These are phyloP conservation scores for Phalangium opilio DNA, from an alignment of 2,888 invertebrate species.

Conservation along the genomic window DNA sequence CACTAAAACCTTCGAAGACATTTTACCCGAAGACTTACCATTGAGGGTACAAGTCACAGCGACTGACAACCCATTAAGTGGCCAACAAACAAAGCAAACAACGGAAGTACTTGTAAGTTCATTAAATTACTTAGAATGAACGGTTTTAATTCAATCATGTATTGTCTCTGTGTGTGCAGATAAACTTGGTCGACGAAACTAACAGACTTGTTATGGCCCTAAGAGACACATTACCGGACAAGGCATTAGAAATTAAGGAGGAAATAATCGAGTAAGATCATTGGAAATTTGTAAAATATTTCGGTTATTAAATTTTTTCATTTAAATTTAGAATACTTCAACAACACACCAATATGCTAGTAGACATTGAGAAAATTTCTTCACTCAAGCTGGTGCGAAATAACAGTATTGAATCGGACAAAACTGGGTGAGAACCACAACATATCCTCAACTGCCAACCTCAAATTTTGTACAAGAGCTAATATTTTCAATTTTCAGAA, in stretches of 20 bases:
- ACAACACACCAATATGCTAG: slow-evolving; percentile 53
- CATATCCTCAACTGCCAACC: not conserved
- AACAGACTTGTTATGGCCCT: slow-evolving; percentile 64
- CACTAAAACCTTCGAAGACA: slow-evolving; percentile 51
- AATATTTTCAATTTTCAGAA: slow-evolving; percentile 33
- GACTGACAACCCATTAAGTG: slow-evolving; percentile 50
- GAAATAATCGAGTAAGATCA: slow-evolving; percentile 32
- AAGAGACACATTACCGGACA: slow-evolving; percentile 54
- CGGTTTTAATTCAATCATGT: slow-evolving; percentile 23
- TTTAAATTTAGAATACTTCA: slow-evolving; percentile 42
- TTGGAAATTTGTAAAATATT: slow-evolving; percentile 1
- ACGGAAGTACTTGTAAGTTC: slow-evolving; percentile 45
- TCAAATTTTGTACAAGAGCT: not conserved
- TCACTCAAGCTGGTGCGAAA: slow-evolving; percentile 34
- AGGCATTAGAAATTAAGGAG: slow-evolving; percentile 41
- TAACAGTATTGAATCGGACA: slow-evolving; percentile 18
- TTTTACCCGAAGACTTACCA: slow-evolving; percentile 47
- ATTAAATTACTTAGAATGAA: too few species aligned
- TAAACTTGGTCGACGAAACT: slow-evolving; percentile 59
- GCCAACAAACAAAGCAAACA: slow-evolving; percentile 45
- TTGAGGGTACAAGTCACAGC: slow-evolving; percentile 58
- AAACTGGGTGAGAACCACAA: slow-evolving; percentile 9
- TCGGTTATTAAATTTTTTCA: not conserved
- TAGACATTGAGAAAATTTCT: slow-evolving; percentile 71
- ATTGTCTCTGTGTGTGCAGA: slow-evolving; percentile 33